These are phyloP conservation scores for Rhodinocichla rosea DNA, from an alignment of 2,113 vertebrate genomes.

Conservation along the genomic window DNA sequence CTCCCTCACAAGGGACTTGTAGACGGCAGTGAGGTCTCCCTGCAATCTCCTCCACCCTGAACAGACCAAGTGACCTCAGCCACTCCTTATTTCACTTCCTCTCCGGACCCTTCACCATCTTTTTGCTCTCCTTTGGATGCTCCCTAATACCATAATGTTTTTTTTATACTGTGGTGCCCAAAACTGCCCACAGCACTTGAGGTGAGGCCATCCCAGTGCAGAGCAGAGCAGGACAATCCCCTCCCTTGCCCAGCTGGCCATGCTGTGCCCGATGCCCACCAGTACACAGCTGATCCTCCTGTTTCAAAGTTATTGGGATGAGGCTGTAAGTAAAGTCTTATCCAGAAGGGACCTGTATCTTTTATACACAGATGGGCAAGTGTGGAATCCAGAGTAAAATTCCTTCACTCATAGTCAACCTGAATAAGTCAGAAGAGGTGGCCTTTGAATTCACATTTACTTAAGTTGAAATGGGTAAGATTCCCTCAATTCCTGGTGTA, in stretches of 20 bases:
- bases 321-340: not conserved
- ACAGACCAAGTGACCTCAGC: not conserved
- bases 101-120: not conserved
- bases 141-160: not conserved
- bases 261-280: not conserved
- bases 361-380: not conserved
- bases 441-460: not conserved
- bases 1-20: not conserved
- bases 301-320: not conserved
- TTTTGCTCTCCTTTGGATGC: not conserved
- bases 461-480: not conserved
- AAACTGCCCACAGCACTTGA: not conserved
- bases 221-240: not conserved
- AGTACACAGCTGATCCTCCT: not conserved
- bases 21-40: not conserved
- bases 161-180: not conserved
- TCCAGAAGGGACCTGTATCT: not conserved
- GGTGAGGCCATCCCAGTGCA: not conserved
- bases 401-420: not conserved
- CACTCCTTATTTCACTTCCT: not conserved
- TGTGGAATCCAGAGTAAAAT: not conserved
- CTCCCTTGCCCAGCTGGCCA: fast-evolving
- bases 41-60: not conserved
- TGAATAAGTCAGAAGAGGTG: not conserved
- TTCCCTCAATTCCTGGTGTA: not conserved